Evolutionary conservation across 92 coral and sea anemone species (phyloP).

Genomic region (Chrysogorgia sp.): DNA sequence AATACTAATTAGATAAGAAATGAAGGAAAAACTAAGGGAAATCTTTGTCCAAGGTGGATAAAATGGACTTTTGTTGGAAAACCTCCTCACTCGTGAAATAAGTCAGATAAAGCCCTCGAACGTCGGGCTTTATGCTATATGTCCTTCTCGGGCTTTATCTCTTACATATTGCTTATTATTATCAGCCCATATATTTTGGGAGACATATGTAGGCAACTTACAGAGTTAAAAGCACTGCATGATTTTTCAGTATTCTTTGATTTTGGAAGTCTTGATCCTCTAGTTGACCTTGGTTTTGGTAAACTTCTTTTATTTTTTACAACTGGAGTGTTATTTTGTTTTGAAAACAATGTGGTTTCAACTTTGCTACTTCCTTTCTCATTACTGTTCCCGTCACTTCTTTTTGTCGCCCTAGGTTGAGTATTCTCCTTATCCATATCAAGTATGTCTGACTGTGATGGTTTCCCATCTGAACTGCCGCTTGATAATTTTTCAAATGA

Average conservation of each 20-base stretch:
- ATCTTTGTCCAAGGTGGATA: no score
- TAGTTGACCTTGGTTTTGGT: conserved; percentile 7
- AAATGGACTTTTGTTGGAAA: no score
- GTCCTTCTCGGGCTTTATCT: no score
- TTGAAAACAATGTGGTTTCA: neutral
- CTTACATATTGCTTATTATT: no score
- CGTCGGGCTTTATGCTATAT: no score
- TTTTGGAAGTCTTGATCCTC: conserved; percentile 46
- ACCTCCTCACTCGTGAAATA: no score
- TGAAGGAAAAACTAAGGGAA: no score
- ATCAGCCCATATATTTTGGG: neutral
- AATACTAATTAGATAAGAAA: no score
- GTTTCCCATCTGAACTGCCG: conserved; percentile 7
- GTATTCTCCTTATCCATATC: conserved; percentile 27
- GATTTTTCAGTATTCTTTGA: conserved; percentile 65
- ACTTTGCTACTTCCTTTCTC: neutral
- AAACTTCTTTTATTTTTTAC: neutral
- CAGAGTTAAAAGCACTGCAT: conserved; percentile 66
- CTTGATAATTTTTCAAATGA: conserved; percentile 20
- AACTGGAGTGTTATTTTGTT: neutral
- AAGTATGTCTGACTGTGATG: neutral
- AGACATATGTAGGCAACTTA: conserved; percentile 39
- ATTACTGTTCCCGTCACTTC: neutral
- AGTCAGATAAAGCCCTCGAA: no score
- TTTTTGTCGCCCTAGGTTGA: conserved; percentile 1